A percentile compares a stretch with the other conserved stretches of the same genome.
Conservation (phyloP, 2,888 invertebrate species). For the Herminia tarsipennalis region DNA sequence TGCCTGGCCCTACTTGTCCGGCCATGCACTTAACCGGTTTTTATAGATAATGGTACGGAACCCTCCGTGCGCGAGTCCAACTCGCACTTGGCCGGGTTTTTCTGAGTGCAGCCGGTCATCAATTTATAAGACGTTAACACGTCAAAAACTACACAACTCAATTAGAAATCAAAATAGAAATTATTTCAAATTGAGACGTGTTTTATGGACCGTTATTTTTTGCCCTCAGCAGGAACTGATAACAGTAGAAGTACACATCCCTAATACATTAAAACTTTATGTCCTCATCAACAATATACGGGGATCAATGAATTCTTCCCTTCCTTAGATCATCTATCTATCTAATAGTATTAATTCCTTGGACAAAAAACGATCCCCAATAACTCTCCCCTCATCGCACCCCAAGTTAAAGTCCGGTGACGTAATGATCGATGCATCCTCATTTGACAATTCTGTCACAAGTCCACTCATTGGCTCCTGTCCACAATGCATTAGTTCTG, state of each 20-base stretch:
- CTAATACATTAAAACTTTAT: slow-evolving; percentile 4
- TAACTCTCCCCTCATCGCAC: neutral
- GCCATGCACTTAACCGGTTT: no score
- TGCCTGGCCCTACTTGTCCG: no score
- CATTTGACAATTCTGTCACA: slow-evolving; percentile 20
- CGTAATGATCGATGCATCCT: slow-evolving; percentile 45
- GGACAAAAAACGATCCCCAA: slow-evolving; percentile 3
- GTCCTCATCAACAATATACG: neutral
- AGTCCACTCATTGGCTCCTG: slow-evolving; percentile 20
- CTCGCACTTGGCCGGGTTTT: no score
- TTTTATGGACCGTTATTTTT: neutral
- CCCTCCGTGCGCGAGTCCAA: no score
- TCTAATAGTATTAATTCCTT: neutral
- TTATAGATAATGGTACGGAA: no score
- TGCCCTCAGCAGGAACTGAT: neutral
- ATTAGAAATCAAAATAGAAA: no score
- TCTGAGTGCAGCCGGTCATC: no score
- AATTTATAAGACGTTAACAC: no score
- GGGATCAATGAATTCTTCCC: neutral
- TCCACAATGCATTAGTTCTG: slow-evolving; percentile 41
- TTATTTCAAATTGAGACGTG: neutral
- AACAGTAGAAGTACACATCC: neutral
- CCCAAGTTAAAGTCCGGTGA: slow-evolving; percentile 14
- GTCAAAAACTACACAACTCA: no score
- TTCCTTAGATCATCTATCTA: slow-evolving; percentile 4